Percentiles rank a stretch among this genome's conserved stretches.
Conservation (phyloP, 2,888 invertebrate species). For the Cremastinae sp. region DNA sequence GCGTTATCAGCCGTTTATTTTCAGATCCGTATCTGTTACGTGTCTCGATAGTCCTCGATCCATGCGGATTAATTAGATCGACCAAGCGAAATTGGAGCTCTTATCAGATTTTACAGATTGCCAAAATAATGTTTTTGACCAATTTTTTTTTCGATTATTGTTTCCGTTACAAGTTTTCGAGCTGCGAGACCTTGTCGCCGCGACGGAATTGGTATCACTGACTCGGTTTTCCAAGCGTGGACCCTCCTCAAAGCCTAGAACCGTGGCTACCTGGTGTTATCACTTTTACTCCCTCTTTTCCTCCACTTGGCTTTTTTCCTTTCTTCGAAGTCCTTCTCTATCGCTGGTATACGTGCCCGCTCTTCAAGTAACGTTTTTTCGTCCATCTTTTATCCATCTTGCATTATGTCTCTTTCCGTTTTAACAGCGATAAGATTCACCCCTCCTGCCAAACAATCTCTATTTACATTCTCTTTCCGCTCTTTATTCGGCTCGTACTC, state of each 20-base stretch:
- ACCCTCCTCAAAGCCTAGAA: slow-evolving; percentile 59
- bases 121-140: neutral
- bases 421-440: slow-evolving; percentile 52
- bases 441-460: slow-evolving; percentile 67
- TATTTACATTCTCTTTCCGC: slow-evolving; percentile 39
- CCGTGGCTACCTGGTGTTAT: slow-evolving; percentile 73
- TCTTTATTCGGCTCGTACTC: slow-evolving; percentile 20
- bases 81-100: neutral
- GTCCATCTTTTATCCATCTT: slow-evolving; percentile 45
- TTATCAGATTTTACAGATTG: slow-evolving; percentile 7
- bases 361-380: slow-evolving; percentile 48
- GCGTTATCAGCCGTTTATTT: neutral
- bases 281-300: slow-evolving; percentile 56
- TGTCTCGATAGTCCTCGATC: neutral
- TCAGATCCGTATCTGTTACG: neutral
- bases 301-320: slow-evolving; percentile 34
- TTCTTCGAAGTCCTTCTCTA: slow-evolving; percentile 40
- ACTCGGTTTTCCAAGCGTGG: slow-evolving; percentile 62
- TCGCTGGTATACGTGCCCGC: slow-evolving; percentile 30
- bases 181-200: slow-evolving; percentile 68
- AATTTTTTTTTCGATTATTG: neutral
- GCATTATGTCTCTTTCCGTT: slow-evolving; percentile 32
- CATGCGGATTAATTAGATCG: neutral
- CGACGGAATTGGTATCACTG: slow-evolving; percentile 73
- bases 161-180: slow-evolving; percentile 1